Evolutionary conservation across 1,140 invertebrate species (phyloP).

Genomic region (Fopius arisanus): DNA sequence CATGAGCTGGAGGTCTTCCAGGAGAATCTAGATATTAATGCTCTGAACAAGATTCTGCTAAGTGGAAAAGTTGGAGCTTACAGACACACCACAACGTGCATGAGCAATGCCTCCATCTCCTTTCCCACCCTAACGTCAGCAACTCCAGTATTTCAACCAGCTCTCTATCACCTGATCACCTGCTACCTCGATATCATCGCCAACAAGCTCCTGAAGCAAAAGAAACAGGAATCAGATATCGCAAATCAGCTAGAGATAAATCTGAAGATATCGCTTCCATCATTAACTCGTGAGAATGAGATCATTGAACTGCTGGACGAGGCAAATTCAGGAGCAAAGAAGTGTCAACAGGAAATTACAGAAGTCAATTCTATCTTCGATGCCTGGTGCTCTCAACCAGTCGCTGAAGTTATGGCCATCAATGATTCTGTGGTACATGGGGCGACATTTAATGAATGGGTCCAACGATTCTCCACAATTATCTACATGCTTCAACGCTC

Average conservation of each 20-base stretch:
- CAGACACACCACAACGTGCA: slow-evolving; percentile 45
- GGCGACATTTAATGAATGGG: slow-evolving; percentile 48
- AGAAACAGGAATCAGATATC: slow-evolving; percentile 18
- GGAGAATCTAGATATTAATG: slow-evolving; percentile 46
- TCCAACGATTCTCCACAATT: slow-evolving; percentile 46
- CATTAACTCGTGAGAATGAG: slow-evolving; percentile 20
- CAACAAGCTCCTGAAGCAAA: slow-evolving; percentile 36
- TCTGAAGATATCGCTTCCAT: slow-evolving; percentile 3
- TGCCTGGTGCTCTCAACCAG: slow-evolving; percentile 44
- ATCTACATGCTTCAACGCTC: slow-evolving; percentile 49
- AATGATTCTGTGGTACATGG: slow-evolving; percentile 42
- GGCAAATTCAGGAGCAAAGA: slow-evolving; percentile 31
- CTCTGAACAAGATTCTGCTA: slow-evolving; percentile 50
- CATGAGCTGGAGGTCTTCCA: slow-evolving; percentile 51
- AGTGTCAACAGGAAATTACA: slow-evolving; percentile 38
- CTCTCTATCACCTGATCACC: slow-evolving; percentile 49
- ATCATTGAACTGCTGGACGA: slow-evolving; percentile 44
- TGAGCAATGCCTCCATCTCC: slow-evolving; percentile 36
- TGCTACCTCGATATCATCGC: slow-evolving; percentile 42
- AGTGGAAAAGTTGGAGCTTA: slow-evolving; percentile 44
- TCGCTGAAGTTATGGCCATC: slow-evolving; percentile 45
- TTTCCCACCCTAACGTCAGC: slow-evolving; percentile 21
- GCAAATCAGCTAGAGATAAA: slow-evolving; percentile 3
- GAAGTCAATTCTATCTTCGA: slow-evolving; percentile 43
- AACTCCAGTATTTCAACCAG: slow-evolving; percentile 45